Evolutionary conservation across 2,113 vertebrate genomes (phyloP).

Genomic region (Chloropsis cyanopogon): DNA sequence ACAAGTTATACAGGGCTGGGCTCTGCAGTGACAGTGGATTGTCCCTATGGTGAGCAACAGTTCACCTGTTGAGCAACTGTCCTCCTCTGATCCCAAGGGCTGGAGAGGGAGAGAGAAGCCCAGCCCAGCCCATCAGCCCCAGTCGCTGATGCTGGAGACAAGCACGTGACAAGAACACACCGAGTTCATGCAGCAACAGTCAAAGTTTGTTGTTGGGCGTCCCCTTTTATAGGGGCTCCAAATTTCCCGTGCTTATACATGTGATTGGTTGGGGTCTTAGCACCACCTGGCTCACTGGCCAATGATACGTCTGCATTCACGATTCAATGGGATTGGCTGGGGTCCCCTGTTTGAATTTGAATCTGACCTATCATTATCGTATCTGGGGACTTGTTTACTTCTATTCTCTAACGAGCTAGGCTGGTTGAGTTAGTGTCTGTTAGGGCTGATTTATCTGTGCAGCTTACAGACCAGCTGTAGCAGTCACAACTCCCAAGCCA

Average conservation of each 20-base stretch:
- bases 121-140: neutral
- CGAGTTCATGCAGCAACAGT: too few relatives aligned
- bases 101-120: too few relatives aligned
- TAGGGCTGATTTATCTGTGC: neutral
- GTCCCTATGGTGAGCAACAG: neutral
- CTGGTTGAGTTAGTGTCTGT: neutral
- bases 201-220: neutral
- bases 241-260: neutral
- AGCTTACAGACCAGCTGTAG: neutral
- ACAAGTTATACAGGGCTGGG: too few relatives aligned
- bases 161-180: neutral
- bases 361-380: neutral
- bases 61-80: too few relatives aligned
- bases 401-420: neutral
- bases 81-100: neutral
- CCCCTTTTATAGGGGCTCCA: neutral
- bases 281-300: neutral
- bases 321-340: neutral
- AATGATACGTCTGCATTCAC: neutral
- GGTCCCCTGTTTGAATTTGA: neutral
- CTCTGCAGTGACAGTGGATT: too few relatives aligned
- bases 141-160: neutral
- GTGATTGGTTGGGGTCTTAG: neutral
- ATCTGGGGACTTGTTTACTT: neutral
- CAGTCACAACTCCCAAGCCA: neutral